phyloP scores from a whole-genome alignment of 2,888 invertebrate genomes.

The Eugnorisma glareosa region DNA sequence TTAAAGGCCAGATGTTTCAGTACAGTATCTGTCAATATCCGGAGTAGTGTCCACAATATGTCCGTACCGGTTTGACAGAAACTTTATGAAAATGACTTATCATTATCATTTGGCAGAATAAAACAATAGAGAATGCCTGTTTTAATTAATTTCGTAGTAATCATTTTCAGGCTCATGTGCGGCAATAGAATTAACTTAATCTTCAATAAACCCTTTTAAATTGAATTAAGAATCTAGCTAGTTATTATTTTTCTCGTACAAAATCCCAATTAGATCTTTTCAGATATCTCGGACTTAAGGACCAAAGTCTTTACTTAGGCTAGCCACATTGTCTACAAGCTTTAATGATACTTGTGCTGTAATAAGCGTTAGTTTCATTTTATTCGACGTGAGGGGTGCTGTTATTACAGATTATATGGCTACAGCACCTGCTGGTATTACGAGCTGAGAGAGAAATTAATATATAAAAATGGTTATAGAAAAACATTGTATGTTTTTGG shows the following conservation, averaged over 20 bases:
- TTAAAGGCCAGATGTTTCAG: not conserved
- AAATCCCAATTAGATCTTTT: not conserved
- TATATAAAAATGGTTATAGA: constrained; percentile 21
- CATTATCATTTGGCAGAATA: not conserved
- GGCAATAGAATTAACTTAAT: not conserved
- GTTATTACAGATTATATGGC: constrained; percentile 48
- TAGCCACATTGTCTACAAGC: constrained; percentile 16
- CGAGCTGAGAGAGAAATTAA: constrained; percentile 19
- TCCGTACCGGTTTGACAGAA: not conserved
- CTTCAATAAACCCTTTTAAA: not conserved
- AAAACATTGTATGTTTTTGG: constrained; percentile 14
- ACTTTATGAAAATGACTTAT: not conserved
- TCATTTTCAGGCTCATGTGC: not conserved
- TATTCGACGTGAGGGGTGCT: constrained; percentile 23
- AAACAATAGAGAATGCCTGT: not conserved
- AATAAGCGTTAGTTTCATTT: constrained; percentile 32
- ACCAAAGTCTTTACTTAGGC: constrained; percentile 8
- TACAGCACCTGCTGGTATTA: constrained; percentile 36
- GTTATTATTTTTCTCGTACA: not conserved
- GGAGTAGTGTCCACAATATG: not conserved
- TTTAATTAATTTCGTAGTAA: not conserved
- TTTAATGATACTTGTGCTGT: constrained; percentile 28
- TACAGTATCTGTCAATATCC: not conserved
- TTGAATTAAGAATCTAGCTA: not conserved
- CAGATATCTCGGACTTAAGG: not conserved